Base-by-base conservation (phyloP, 2,113 vertebrate genomes). In the Ramphastos sulfuratus region DNA sequence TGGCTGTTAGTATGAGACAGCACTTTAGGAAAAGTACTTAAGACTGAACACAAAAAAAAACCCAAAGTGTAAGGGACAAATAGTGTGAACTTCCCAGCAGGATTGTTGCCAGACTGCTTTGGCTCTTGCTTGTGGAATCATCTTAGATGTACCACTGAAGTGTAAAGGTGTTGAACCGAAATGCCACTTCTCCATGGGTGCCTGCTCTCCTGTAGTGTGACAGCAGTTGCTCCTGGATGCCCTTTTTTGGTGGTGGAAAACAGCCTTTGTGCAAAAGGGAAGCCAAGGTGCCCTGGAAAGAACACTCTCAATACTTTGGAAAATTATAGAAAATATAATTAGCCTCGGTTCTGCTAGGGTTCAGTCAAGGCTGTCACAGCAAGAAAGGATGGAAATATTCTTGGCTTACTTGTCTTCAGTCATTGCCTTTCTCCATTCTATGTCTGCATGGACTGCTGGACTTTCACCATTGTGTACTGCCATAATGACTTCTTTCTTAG, bases 71-170 rank as follows among this genome's bases (percentile, higher is more conserved):
- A 27, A 95, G 87, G 78, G 70, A 76, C 65, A 65, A 39, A 69
- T 2, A 58, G 30, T n/a, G 39, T 85, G 89, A 93, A 35, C 24
- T 89, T 76, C 50, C 73, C 65, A 82, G n/a, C 54, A 58, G 71
- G 82, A 39, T 6, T 73, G 35, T 42, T 87, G 91, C 67, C 95
- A 94, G 94, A 76, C 82, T 85, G 24, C n/a, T 94, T 94, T 94
- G 89, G 61, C 67, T 92, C 39, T 73, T 92, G n/a, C 35, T 82
- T 89, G 82, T 95, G 87, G 75, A 95, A 59, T 95, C 61, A 20
- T 65, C 78, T 65, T 55, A 61, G 55, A 82, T 25, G 39, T 82
- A 66, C 55, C 5, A 4, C 63, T 92, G 93, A 85, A 76, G 61
- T 85, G 89, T 72, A 85, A 92, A 93, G 63, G 44, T 87, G 79